Percentiles rank a stretch among this genome's conserved stretches.
Conservation (phyloP, 37 sponge, comb jelly and placozoan genomes). For the Bolinopsis microptera region DNA sequence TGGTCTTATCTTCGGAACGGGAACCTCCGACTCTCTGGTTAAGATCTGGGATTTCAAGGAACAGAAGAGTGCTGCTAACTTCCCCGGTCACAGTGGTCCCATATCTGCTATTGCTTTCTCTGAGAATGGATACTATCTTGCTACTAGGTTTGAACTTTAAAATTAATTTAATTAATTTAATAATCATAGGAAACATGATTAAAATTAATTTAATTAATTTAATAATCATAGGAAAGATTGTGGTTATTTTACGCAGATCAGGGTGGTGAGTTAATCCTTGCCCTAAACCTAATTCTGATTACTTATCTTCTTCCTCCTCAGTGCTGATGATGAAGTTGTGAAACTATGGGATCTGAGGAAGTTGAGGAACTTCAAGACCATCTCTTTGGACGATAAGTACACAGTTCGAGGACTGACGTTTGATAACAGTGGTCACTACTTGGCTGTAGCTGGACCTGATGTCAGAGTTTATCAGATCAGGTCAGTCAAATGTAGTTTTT, state of each 20-base stretch:
- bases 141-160: slow-evolving; percentile 61
- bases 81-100: slow-evolving; percentile 89
- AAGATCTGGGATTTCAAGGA: slow-evolving; percentile 99
- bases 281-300: too few relatives aligned
- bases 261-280: too few relatives aligned
- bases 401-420: slow-evolving; percentile 81
- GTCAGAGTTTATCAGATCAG: slow-evolving; percentile 72
- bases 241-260: too few relatives aligned
- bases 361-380: slow-evolving; percentile 94
- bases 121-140: slow-evolving; percentile 87
- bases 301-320: too few relatives aligned
- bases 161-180: not conserved
- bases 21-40: slow-evolving; percentile 86
- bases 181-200: too few relatives aligned
- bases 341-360: slow-evolving; percentile 99
- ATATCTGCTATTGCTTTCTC: slow-evolving; percentile 94
- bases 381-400: slow-evolving; percentile 83
- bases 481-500: not conserved
- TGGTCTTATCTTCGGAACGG: slow-evolving; percentile 99
- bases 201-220: too few relatives aligned
- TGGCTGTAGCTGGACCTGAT: slow-evolving; percentile 91
- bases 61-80: slow-evolving; percentile 96
- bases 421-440: slow-evolving; percentile 94
- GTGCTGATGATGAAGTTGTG: slow-evolving; percentile 91
- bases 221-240: too few relatives aligned